Percentiles rank a stretch among this genome's conserved stretches.
Evolutionary conservation across 1,140 invertebrate species (phyloP).

Genomic region (Homalodisca vitripennis): DNA sequence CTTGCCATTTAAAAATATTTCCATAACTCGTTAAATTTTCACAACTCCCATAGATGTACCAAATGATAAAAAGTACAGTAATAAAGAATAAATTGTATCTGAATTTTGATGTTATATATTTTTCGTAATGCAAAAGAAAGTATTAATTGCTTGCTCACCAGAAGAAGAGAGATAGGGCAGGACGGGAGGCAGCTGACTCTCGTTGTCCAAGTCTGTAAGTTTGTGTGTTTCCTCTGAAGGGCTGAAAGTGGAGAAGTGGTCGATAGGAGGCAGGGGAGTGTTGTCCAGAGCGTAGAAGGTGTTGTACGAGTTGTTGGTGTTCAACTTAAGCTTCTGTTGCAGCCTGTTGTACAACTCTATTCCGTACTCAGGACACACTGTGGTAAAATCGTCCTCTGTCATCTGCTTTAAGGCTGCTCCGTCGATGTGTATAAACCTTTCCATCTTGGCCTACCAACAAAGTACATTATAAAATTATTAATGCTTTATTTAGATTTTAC

Average conservation of each 20-base stretch:
- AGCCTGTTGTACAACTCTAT: not conserved
- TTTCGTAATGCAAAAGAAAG: no score
- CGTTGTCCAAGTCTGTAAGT: constrained; percentile 7
- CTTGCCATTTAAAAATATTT: no score
- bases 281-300: not conserved
- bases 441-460: constrained; percentile 5
- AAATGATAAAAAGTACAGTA: no score
- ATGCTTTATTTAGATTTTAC: not conserved
- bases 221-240: not conserved
- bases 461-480: not conserved
- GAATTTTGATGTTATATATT: no score
- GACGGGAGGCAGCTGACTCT: not conserved
- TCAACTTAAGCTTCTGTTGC: not conserved
- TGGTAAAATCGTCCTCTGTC: not conserved
- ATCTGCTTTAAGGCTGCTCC: constrained; percentile 1
- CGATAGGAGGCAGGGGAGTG: not conserved
- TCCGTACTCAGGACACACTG: not conserved
- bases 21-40: no score
- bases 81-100: no score
- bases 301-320: not conserved
- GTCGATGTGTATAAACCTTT: not conserved
- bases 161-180: not conserved
- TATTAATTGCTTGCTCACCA: no score
- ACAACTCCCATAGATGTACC: no score
- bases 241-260: not conserved